Conservation (phyloP, 2,797 vertebrate species). For the Amniataba percoides region DNA sequence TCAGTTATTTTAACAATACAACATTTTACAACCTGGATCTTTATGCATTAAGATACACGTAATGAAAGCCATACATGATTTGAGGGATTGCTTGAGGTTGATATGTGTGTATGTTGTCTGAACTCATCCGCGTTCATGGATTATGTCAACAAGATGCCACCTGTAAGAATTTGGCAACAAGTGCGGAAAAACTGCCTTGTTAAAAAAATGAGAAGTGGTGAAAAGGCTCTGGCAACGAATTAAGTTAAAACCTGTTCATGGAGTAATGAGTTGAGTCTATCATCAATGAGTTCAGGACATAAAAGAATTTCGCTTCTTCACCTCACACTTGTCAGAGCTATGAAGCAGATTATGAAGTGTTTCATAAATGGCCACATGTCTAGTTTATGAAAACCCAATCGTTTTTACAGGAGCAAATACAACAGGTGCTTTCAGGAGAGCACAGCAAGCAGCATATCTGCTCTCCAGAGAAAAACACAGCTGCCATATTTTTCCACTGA, state of each 20-base stretch:
- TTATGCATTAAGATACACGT: neutral
- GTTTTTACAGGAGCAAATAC: neutral
- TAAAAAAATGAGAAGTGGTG: neutral
- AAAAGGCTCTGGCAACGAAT: neutral
- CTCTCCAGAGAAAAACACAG: conserved; percentile 22
- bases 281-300: neutral
- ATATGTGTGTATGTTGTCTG: neutral
- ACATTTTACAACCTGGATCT: neutral
- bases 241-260: neutral
- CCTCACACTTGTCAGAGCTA: neutral
- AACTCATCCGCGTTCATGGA: neutral
- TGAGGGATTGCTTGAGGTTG: neutral
- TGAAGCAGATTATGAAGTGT: neutral
- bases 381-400: neutral
- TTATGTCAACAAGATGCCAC: neutral
- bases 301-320: neutral
- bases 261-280: neutral
- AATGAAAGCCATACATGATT: neutral
- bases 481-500: conserved; percentile 33
- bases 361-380: neutral
- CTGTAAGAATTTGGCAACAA: neutral
- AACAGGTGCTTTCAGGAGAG: conserved; percentile 16
- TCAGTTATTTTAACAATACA: conserved; percentile 1
- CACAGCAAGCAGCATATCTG: neutral
- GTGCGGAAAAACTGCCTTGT: neutral